phyloP scores from a whole-genome alignment of 2,797 vertebrate species.

The Crossoptilon crossoptilon region DNA sequence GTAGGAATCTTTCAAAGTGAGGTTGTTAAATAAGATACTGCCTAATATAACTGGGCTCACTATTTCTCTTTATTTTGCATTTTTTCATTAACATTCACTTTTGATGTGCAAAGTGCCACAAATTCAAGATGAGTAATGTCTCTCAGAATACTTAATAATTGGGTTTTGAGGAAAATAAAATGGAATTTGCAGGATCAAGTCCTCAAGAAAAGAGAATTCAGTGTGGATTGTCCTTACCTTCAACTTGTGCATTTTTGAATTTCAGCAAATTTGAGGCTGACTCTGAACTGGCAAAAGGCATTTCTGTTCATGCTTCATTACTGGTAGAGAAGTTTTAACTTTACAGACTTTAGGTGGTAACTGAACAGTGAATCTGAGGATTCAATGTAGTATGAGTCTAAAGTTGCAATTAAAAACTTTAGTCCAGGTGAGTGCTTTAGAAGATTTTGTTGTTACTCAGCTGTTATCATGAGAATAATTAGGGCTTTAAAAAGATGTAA shows the following conservation, averaged over 20 bases:
- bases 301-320: conserved; percentile 7
- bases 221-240: background rate
- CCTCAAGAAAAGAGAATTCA: background rate
- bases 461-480: background rate
- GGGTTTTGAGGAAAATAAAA: conserved; percentile 17
- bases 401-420: background rate
- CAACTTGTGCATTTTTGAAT: background rate
- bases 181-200: background rate
- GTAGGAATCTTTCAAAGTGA: background rate
- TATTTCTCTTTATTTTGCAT: background rate
- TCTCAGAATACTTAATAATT: conserved; percentile 18
- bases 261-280: conserved; percentile 9
- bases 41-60: background rate
- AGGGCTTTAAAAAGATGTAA: background rate
- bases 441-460: background rate
- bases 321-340: background rate
- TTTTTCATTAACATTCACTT: background rate
- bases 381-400: background rate
- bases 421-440: background rate
- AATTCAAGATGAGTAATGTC: background rate
- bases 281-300: background rate
- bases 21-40: background rate
- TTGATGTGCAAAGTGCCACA: background rate
- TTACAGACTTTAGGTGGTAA: background rate
- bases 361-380: background rate